These are phyloP conservation scores for Acanthurus leucopareius DNA, from an alignment of 2,797 vertebrate genomes.

Conservation along the genomic window DNA sequence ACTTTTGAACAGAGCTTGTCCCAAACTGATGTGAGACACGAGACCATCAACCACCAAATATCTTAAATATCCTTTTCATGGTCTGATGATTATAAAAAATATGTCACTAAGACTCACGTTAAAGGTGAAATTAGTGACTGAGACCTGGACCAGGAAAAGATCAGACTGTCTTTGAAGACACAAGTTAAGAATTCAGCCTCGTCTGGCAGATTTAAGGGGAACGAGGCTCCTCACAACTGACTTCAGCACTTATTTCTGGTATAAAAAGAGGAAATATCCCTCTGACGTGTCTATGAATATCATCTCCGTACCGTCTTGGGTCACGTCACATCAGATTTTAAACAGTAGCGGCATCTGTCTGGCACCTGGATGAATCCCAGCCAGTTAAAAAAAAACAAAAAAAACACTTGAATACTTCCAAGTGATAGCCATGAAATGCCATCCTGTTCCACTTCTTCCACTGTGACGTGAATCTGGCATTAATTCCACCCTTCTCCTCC, in stretches of 20 bases:
- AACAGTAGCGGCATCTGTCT: conserved; percentile 37
- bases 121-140: neutral
- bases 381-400: neutral
- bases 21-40: neutral
- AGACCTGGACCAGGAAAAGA: neutral
- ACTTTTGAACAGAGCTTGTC: neutral
- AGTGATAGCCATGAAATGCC: conserved; percentile 48
- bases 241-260: neutral
- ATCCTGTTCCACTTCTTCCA: conserved; percentile 36
- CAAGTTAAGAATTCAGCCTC: neutral
- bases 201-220: neutral
- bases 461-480: conserved; percentile 35
- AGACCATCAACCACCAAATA: neutral
- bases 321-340: conserved; percentile 32
- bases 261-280: conserved; percentile 4
- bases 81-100: neutral
- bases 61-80: neutral
- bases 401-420: conserved; percentile 36
- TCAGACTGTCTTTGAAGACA: neutral
- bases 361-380: conserved; percentile 40
- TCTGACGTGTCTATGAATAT: conserved; percentile 23
- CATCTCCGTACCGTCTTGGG: conserved; percentile 6
- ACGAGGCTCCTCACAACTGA: conserved; percentile 1
- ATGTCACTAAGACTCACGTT: neutral
- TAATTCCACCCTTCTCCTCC: conserved; percentile 27